Conservation (phyloP, 2,888 invertebrate genomes). For the Notocelia uddmanniana region DNA sequence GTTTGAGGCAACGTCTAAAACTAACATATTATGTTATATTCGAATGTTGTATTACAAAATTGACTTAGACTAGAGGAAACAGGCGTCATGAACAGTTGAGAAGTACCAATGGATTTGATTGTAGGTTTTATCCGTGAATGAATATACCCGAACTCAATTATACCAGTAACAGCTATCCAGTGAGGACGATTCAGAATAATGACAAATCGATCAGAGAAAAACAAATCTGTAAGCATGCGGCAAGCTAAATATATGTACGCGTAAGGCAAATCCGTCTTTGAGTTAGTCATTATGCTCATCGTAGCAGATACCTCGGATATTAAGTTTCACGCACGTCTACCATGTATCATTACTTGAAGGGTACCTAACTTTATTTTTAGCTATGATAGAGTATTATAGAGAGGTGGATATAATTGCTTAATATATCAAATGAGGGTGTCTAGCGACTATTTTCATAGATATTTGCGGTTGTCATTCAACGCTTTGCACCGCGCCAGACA, state of each 20-base stretch:
- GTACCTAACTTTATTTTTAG: slow-evolving; percentile 9
- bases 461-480: neutral
- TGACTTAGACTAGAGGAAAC: neutral
- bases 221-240: neutral
- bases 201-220: neutral
- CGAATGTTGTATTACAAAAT: too few relatives aligned
- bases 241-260: neutral
- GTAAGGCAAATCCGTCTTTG: neutral
- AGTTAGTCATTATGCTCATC: slow-evolving; percentile 26
- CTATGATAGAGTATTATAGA: neutral
- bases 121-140: too few relatives aligned
- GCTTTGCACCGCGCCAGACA: too few relatives aligned
- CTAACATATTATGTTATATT: too few relatives aligned
- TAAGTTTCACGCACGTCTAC: slow-evolving; percentile 33
- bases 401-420: neutral
- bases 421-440: neutral
- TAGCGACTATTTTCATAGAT: neutral
- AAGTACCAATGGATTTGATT: neutral
- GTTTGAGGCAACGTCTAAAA: too few relatives aligned
- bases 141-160: neutral
- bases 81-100: neutral
- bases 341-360: slow-evolving; percentile 3
- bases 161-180: neutral
- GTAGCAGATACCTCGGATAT: slow-evolving; percentile 21
- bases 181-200: neutral